phyloP scores from a whole-genome alignment of 2,113 vertebrate genomes.

The Xenotilapia longispinis region DNA sequence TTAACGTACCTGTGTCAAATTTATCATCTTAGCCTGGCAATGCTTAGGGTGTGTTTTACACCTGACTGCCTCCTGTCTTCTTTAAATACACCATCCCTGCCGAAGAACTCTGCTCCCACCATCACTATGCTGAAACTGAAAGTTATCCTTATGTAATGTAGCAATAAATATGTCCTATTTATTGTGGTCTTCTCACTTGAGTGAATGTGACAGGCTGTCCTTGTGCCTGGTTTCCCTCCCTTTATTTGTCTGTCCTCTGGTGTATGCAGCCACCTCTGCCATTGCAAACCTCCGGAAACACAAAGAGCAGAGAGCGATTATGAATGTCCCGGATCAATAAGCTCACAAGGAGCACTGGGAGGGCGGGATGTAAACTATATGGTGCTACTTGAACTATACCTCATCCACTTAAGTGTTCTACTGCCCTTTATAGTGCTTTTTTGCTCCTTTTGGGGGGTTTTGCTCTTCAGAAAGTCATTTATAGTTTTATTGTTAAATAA shows the following conservation, averaged over 20 bases:
- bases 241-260: not conserved
- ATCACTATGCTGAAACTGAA: not conserved
- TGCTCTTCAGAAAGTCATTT: not conserved
- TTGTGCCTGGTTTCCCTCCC: not conserved
- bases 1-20: not conserved
- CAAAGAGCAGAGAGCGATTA: constrained; percentile 15
- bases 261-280: not conserved
- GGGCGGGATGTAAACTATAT: constrained; percentile 48
- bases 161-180: constrained; percentile 5
- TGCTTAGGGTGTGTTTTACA: not conserved
- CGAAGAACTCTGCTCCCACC: not conserved
- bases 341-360: constrained; percentile 6
- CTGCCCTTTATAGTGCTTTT: not conserved
- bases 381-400: constrained; percentile 41
- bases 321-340: constrained; percentile 54
- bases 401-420: constrained; percentile 15
- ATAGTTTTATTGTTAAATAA: not conserved
- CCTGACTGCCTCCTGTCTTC: not conserved
- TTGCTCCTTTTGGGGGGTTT: not conserved
- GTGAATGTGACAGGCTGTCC: not conserved
- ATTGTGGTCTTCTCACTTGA: not conserved
- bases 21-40: not conserved
- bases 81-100: not conserved
- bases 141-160: not conserved
- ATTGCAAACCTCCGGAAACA: constrained; percentile 9